Evolutionary conservation across 2,113 vertebrate species (phyloP).

Genomic region (Heterotilapia buettikoferi): DNA sequence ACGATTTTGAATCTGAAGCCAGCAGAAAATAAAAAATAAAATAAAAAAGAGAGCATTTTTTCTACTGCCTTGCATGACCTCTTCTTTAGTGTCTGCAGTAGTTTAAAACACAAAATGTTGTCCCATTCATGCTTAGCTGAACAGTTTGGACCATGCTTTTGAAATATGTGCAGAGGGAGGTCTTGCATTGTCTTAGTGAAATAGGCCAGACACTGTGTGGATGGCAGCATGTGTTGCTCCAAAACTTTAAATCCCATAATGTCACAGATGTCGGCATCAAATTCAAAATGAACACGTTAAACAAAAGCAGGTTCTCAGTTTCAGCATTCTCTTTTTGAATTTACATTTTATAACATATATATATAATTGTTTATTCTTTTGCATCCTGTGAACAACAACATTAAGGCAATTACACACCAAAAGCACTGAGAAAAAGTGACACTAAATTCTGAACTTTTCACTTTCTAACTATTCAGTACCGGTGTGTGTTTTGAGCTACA

Average conservation of each 20-base stretch:
- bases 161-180: not conserved
- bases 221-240: not conserved
- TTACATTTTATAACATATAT: not conserved
- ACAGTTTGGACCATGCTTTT: not conserved
- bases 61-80: not conserved
- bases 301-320: not conserved
- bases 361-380: not conserved
- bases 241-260: not conserved
- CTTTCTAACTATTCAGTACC: not conserved
- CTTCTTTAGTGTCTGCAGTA: not conserved
- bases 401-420: fast-evolving
- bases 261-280: not conserved
- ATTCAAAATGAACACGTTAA: not conserved
- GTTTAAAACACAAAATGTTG: not conserved
- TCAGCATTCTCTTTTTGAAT: not conserved
- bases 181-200: not conserved
- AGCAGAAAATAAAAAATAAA: not conserved
- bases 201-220: not conserved
- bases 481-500: fast-evolving
- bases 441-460: not conserved
- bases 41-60: not conserved
- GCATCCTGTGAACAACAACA: not conserved
- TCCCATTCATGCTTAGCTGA: not conserved
- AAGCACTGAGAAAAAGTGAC: not conserved
- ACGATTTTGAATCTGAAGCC: not conserved